These are phyloP conservation scores for Pelodiscus sinensis DNA, from an alignment of 2,113 vertebrate species.

Conservation along the genomic window DNA sequence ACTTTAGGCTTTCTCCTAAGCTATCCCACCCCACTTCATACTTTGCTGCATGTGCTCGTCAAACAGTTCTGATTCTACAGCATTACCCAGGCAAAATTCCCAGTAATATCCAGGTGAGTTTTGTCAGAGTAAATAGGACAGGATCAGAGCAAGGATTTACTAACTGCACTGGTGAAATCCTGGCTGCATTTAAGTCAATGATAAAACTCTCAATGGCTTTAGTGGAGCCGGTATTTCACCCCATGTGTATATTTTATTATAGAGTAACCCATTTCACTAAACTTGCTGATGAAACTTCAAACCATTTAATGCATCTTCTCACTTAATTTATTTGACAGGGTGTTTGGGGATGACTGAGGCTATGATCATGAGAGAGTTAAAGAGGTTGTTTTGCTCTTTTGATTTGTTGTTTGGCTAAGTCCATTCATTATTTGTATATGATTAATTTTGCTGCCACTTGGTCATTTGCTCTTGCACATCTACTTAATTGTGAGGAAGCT, in stretches of 20 bases:
- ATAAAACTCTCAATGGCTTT: background rate
- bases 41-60: fast-evolving
- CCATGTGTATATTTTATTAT: background rate
- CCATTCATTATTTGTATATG: background rate
- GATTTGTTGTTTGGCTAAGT: background rate
- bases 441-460: background rate
- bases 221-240: background rate
- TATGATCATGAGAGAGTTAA: background rate
- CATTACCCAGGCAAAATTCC: fast-evolving
- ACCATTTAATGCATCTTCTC: background rate
- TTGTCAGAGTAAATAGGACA: background rate
- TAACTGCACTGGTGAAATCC: background rate
- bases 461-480: background rate
- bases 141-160: background rate
- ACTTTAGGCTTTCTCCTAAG: background rate
- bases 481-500: background rate
- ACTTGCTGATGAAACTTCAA: background rate
- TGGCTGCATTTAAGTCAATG: background rate
- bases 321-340: background rate
- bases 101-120: background rate
- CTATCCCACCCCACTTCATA: background rate
- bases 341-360: background rate
- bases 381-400: background rate
- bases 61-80: background rate
- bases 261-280: background rate